A percentile compares a stretch with the other conserved stretches of the same genome.
phyloP scores from a whole-genome alignment of 2,888 invertebrate genomes.

The Mimachlamys varia region DNA sequence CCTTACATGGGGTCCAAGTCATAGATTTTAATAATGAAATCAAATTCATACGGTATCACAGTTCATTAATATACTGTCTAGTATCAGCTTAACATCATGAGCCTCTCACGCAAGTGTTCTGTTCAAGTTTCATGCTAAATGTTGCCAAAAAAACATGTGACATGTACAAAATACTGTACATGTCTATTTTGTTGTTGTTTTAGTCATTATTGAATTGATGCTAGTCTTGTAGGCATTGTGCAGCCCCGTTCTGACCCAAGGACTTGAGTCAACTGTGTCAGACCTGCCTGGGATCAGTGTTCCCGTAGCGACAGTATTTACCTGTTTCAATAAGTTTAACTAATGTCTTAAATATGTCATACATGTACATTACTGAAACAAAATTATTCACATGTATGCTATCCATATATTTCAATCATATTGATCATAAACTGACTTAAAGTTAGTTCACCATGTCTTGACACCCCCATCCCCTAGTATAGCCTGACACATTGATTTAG shows the following conservation, averaged over 20 bases:
- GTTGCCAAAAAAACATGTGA: slow-evolving; percentile 14
- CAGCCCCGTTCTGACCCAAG: not conserved
- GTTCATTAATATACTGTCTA: not conserved
- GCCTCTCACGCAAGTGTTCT: slow-evolving; percentile 5
- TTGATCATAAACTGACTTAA: not conserved
- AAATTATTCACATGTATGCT: not conserved
- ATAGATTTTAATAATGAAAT: not conserved
- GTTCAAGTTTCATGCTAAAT: slow-evolving; percentile 32
- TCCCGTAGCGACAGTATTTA: not conserved
- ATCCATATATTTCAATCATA: not conserved
- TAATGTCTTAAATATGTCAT: not conserved
- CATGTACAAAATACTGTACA: not conserved
- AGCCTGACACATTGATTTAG: too few relatives aligned
- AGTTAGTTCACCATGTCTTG: too few relatives aligned
- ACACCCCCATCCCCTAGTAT: too few relatives aligned
- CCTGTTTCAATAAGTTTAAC: not conserved
- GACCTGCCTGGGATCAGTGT: not conserved
- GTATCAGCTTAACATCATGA: not conserved
- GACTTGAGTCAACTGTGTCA: not conserved
- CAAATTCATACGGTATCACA: too few relatives aligned
- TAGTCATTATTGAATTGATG: slow-evolving; percentile 34
- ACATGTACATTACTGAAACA: not conserved
- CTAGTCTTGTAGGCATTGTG: not conserved
- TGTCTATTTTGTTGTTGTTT: slow-evolving; percentile 1
- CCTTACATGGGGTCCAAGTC: not conserved